Conservation (phyloP, 1,140 invertebrate species). For the Bombus impatiens region DNA sequence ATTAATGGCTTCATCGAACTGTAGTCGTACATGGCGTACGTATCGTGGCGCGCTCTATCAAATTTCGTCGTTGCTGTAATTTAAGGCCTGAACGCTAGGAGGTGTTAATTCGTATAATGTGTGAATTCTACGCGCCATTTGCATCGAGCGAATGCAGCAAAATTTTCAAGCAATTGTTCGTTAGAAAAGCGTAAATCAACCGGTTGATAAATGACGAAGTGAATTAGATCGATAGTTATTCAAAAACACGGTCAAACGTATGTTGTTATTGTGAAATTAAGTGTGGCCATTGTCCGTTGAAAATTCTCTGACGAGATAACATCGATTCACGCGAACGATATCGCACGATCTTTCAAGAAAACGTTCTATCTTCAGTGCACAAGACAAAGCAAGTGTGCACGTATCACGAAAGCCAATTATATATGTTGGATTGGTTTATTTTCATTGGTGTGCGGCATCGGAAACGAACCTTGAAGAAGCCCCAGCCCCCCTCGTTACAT, state of each 20-base stretch:
- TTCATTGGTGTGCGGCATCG: neutral
- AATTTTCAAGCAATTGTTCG: neutral
- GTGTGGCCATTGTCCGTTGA: neutral
- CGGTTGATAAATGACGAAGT: neutral
- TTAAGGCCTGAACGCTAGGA: neutral
- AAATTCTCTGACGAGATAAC: no score
- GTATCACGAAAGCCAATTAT: constrained; percentile 1
- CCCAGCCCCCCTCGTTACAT: neutral
- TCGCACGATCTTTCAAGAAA: neutral
- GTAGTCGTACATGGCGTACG: neutral
- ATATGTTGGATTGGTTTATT: constrained; percentile 13
- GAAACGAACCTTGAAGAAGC: neutral
- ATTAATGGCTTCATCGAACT: constrained; percentile 65
- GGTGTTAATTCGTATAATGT: constrained; percentile 24
- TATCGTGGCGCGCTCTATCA: neutral
- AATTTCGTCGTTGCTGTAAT: constrained; percentile 10
- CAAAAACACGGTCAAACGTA: neutral
- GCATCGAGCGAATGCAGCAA: neutral
- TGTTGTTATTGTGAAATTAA: neutral
- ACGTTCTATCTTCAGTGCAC: no score
- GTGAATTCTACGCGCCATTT: neutral
- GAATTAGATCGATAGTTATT: neutral
- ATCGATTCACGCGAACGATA: neutral
- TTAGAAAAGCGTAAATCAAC: neutral
- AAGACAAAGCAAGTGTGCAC: neutral